Percentiles rank a stretch among this genome's conserved stretches.
phyloP scores from a whole-genome alignment of 1,140 invertebrate genomes.

The Drosophila burlai region DNA sequence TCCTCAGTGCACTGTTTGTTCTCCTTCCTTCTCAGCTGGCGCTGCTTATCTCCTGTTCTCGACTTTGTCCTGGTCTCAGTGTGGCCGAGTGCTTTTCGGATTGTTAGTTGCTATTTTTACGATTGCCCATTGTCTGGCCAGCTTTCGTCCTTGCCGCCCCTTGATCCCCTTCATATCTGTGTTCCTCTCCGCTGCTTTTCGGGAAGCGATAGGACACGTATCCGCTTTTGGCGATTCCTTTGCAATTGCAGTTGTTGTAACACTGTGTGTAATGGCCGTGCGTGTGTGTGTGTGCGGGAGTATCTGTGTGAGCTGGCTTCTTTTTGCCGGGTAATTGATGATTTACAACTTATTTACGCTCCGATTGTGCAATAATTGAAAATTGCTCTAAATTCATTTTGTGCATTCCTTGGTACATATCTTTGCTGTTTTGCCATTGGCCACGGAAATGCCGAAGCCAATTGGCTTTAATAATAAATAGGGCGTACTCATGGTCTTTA shows the following conservation, averaged over 20 bases:
- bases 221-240: slow-evolving; percentile 74
- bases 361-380: slow-evolving; percentile 83
- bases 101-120: slow-evolving; percentile 77
- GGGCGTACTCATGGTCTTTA: slow-evolving; percentile 5
- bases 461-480: slow-evolving; percentile 10
- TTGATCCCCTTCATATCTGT: slow-evolving; percentile 7
- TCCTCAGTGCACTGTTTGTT: slow-evolving; percentile 19
- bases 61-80: slow-evolving; percentile 45
- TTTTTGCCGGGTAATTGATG: slow-evolving; percentile 78
- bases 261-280: slow-evolving; percentile 13
- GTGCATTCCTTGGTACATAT: slow-evolving; percentile 67
- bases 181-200: slow-evolving; percentile 54
- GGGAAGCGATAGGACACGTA: slow-evolving; percentile 74
- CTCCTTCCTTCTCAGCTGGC: slow-evolving; percentile 3
- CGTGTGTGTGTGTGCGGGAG: slow-evolving; percentile 27
- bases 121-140: slow-evolving; percentile 77
- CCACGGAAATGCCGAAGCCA: slow-evolving; percentile 28
- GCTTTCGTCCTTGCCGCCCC: slow-evolving; percentile 53
- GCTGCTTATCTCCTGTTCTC: slow-evolving; percentile 45
- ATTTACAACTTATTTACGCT: slow-evolving; percentile 84
- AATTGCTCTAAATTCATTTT: slow-evolving; percentile 81
- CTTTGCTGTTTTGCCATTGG: slow-evolving; percentile 47
- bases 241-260: slow-evolving; percentile 69
- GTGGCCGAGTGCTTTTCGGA: slow-evolving; percentile 57
- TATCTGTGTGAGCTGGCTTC: slow-evolving; percentile 36